phyloP scores from a whole-genome alignment of 2,113 vertebrate species.

The Oxyruncus cristatus region DNA sequence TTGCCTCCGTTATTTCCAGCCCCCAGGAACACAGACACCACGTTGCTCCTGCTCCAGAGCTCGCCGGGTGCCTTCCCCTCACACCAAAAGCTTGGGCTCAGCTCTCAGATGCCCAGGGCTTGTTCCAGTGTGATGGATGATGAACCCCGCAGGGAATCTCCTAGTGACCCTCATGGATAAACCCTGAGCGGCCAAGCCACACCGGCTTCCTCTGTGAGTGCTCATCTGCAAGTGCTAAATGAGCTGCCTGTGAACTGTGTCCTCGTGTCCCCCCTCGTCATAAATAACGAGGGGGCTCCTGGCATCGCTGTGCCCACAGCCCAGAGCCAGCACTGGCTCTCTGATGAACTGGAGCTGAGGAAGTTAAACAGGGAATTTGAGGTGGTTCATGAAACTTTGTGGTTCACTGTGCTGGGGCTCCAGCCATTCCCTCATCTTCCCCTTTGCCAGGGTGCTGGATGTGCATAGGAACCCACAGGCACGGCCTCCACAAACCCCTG shows the following conservation, averaged over 20 bases:
- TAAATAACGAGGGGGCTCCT: neutral
- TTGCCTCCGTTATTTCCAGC: neutral
- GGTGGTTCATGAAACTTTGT: neutral
- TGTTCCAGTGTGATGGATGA: neutral
- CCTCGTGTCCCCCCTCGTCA: neutral
- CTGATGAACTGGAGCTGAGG: neutral
- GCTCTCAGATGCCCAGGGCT: neutral
- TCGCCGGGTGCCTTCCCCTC: neutral
- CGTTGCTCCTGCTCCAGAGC: neutral
- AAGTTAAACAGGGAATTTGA: neutral
- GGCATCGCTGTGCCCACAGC: neutral
- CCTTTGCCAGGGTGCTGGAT: neutral
- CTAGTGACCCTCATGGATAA: neutral
- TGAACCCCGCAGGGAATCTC: neutral
- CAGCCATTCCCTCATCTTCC: neutral
- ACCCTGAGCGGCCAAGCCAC: neutral
- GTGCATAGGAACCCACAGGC: neutral
- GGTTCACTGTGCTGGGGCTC: neutral
- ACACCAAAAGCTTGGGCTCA: neutral
- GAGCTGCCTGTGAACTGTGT: neutral
- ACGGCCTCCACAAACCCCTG: accelerated
- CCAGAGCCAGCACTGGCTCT: neutral
- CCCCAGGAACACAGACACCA: neutral
- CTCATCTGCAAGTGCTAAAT: neutral
- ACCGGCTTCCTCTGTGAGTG: neutral